A percentile compares a stretch with the other conserved stretches of the same genome.
phyloP scores from a whole-genome alignment of 2,888 invertebrate genomes.

The Taenaris catops region DNA sequence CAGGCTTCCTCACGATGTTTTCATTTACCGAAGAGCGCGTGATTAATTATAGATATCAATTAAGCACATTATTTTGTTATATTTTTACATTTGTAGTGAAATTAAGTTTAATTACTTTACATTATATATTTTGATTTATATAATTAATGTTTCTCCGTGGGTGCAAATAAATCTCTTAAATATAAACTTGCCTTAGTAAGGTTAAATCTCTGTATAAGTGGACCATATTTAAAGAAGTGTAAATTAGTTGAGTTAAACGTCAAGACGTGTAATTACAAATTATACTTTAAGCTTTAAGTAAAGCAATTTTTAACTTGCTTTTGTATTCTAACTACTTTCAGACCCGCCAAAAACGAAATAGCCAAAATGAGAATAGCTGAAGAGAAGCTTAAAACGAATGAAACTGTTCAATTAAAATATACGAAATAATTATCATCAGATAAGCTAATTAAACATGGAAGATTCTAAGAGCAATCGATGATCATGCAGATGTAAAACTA shows the following conservation, averaged over 20 bases:
- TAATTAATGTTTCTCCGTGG: no score
- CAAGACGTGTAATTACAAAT: slow-evolving; percentile 45
- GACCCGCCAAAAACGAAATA: slow-evolving; percentile 45
- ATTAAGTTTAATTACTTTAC: slow-evolving; percentile 49
- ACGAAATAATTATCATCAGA: slow-evolving; percentile 17
- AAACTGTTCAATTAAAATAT: slow-evolving; percentile 2
- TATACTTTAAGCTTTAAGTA: no score
- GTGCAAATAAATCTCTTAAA: no score
- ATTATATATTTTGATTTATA: no score
- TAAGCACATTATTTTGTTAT: no score
- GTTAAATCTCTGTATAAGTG: no score
- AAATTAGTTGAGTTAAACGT: slow-evolving; percentile 48
- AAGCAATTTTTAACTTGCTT: no score
- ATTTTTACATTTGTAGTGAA: slow-evolving; percentile 31
- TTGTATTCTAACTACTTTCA: slow-evolving; percentile 23
- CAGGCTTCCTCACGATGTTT: no score
- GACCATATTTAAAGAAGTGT: slow-evolving; percentile 44
- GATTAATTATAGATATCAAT: no score
- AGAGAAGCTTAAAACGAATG: slow-evolving; percentile 16
- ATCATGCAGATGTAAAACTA: slow-evolving; percentile 3
- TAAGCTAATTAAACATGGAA: slow-evolving; percentile 32
- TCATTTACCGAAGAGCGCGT: no score
- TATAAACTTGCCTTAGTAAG: no score
- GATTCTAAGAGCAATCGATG: slow-evolving; percentile 31
- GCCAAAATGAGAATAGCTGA: slow-evolving; percentile 32